Base-by-base conservation (phyloP, 2,113 vertebrate species). In the Rhegmatorhina hoffmannsi region DNA sequence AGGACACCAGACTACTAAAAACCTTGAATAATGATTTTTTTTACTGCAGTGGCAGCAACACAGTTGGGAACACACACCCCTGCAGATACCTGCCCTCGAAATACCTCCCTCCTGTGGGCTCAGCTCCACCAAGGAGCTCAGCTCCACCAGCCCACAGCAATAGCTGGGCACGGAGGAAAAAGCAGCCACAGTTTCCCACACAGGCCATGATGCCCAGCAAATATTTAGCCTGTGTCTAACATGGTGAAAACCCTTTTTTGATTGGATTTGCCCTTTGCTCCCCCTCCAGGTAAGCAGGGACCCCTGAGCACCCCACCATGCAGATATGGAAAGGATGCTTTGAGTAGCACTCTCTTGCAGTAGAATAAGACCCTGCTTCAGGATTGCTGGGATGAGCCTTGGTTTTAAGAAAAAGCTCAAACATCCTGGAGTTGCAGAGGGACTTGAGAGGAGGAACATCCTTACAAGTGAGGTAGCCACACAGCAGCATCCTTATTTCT, bases 201-300 rank as follows among this genome's bases (percentile, higher is more conserved):
- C 10, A 40, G 78, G n/a, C 31, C 66, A 70, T 0, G 0, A 6
- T 23, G 19, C 31, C 66, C 52, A 60, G 70, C 9, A 73, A 55
- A 80, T 6, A 58, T 21, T 44, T n/a, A 81, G 4, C 26, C 29
- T 38, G 24, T 17, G 17, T 49, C 60, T 64, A 63, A 67, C 33
- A 13, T 8, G 18, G 11, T 43, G 44, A 70, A 50, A 66, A 77
- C 34, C 26, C 26, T 56, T 77, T 20, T 73, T 34, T 34, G 17
- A 33, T 34, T 52, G 24, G 11, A 23, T 91, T 72, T 72, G 19
- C 33, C 38, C 23, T 72, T 38, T 26, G 9, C n/a, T 64, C 14
- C 14, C 13, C 9, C 26, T 76, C n/a, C 68, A 89, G 33, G 38
- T 60, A 79, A 83, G 11, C 26, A 52, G 36, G 29, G 18, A 44